Conservation (phyloP, 2,113 vertebrate genomes). For the Nycticryphes semicollaris region DNA sequence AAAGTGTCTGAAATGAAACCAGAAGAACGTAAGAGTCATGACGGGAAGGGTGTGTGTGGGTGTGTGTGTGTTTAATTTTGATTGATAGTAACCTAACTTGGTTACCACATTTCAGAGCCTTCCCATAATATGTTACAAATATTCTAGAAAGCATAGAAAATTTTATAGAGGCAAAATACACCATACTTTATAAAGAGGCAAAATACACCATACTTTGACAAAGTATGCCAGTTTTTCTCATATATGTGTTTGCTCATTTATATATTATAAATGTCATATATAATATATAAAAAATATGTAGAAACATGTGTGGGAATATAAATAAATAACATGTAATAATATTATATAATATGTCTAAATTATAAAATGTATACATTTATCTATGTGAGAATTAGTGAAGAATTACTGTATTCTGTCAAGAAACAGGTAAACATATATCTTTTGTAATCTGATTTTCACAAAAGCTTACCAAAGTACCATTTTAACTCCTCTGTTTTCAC, state of each 20-base stretch:
- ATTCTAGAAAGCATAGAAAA: background rate
- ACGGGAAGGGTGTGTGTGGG: too few species aligned
- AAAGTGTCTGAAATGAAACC: conserved; percentile 97
- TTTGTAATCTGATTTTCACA: background rate
- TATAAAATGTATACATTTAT: background rate
- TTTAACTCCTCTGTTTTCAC: conserved; percentile 20
- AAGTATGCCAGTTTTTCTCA: background rate
- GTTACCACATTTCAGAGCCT: background rate
- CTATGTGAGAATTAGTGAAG: background rate
- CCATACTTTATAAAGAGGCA: background rate
- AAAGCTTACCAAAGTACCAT: background rate
- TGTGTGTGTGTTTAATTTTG: too few species aligned
- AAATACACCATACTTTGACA: background rate
- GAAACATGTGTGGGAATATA: background rate
- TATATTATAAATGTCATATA: background rate
- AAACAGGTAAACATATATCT: background rate
- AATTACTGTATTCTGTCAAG: background rate
- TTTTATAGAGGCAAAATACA: too few species aligned
- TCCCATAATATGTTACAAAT: background rate
- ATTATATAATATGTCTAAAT: background rate
- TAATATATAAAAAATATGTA: background rate
- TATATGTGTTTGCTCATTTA: background rate
- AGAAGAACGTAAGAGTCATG: conserved; percentile 86
- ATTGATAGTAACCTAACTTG: too few species aligned
- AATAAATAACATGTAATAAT: background rate